Evolutionary conservation across 1,140 invertebrate genomes (phyloP).

Genomic region (Heliconius himera): DNA sequence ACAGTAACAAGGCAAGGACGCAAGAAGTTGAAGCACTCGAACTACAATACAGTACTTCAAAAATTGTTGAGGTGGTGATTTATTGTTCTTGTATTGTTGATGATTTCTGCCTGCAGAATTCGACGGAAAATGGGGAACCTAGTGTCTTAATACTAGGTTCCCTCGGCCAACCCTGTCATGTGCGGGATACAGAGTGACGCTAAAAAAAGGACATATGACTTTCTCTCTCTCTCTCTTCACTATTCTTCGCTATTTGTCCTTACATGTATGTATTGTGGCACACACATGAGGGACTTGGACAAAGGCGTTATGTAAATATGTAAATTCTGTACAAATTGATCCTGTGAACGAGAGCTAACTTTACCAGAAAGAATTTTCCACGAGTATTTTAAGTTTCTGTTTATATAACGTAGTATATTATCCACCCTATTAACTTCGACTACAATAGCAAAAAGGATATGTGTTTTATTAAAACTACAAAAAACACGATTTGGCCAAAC

Average conservation of each 20-base stretch:
- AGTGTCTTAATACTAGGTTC: no score
- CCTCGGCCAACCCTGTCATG: no score
- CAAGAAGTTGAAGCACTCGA: conserved; percentile 30
- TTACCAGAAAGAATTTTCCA: neutral
- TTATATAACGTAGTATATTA: neutral
- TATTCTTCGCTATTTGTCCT: neutral
- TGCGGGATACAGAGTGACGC: no score
- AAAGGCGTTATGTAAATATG: conserved; percentile 30
- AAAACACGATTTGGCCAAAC: no score
- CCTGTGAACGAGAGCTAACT: neutral
- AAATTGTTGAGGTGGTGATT: conserved; percentile 27
- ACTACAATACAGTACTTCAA: conserved; percentile 41
- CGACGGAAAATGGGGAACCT: no score
- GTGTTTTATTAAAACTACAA: no score
- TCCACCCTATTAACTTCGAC: neutral
- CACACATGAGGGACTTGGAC: neutral
- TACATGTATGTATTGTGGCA: neutral
- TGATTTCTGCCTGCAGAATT: no score
- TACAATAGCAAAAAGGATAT: neutral
- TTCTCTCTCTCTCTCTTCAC: no score
- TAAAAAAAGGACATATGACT: no score
- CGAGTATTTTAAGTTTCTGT: neutral
- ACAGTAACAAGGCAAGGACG: neutral
- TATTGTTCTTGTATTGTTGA: neutral
- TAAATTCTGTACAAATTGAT: conserved; percentile 36